Conservation (phyloP, 2,113 vertebrate species). For the Phrynosoma platyrhinos region DNA sequence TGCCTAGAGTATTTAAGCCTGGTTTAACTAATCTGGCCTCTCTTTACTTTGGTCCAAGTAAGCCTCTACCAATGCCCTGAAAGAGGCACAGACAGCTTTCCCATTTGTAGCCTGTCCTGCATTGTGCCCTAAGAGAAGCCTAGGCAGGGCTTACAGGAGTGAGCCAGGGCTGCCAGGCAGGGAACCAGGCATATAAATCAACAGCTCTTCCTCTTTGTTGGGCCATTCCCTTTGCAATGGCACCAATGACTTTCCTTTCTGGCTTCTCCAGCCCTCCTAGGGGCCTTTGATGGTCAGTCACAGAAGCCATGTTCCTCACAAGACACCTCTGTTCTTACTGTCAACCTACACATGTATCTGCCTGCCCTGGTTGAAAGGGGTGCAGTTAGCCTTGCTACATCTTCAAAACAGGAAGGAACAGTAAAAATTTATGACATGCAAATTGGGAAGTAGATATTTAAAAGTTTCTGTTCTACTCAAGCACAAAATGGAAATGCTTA, state of each 20-base stretch:
- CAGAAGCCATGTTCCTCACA: background rate
- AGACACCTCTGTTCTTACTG: background rate
- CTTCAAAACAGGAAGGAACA: background rate
- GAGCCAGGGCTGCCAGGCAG: background rate
- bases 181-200: background rate
- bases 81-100: background rate
- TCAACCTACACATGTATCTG: background rate
- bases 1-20: no score
- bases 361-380: background rate
- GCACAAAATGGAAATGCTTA: no score
- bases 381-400: background rate
- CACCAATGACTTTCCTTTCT: background rate
- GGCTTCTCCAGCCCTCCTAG: background rate
- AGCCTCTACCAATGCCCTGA: no score
- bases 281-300: background rate
- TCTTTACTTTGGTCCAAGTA: background rate
- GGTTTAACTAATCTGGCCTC: background rate
- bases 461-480: no score
- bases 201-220: background rate
- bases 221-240: background rate
- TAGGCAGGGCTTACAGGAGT: background rate
- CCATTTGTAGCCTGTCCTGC: background rate
- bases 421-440: no score
- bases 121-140: background rate
- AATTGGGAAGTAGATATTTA: no score